A percentile compares a stretch with the other conserved stretches of the same genome.
Evolutionary conservation across 2,797 vertebrate genomes (phyloP).

Genomic region (Meriones psammophilus): DNA sequence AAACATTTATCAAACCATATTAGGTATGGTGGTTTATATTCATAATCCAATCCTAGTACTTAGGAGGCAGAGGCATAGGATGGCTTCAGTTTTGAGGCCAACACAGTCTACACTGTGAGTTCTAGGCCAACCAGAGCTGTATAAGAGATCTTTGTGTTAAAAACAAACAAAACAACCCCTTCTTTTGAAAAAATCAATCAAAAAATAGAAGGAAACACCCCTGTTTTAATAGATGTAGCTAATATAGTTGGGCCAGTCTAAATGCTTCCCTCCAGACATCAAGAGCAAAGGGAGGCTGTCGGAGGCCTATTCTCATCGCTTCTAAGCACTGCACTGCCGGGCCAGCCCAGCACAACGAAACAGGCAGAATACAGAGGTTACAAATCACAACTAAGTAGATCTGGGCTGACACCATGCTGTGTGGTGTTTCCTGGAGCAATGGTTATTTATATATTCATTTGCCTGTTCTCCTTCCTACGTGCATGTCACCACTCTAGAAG

Average conservation of each 20-base stretch:
- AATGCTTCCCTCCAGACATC: neutral
- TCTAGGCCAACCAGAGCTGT: neutral
- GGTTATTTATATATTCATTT: neutral
- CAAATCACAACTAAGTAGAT: neutral
- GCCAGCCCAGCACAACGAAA: neutral
- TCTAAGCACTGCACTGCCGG: neutral
- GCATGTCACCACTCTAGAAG: neutral
- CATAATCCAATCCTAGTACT: neutral
- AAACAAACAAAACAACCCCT: neutral
- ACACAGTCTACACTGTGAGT: neutral
- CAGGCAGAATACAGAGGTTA: conserved; percentile 34
- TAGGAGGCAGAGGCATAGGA: neutral
- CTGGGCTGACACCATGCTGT: neutral
- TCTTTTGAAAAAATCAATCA: neutral
- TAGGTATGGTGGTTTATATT: neutral
- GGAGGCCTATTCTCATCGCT: neutral
- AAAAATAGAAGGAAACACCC: conserved; percentile 26
- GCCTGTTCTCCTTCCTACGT: neutral
- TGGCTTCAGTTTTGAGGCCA: neutral
- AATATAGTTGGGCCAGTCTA: neutral
- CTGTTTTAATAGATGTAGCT: conserved; percentile 28
- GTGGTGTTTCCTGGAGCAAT: neutral
- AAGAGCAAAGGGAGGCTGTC: neutral
- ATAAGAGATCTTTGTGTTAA: neutral
- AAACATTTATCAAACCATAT: neutral